Conservation (phyloP, 2,113 vertebrate species). For the Edolisoma coerulescens region DNA sequence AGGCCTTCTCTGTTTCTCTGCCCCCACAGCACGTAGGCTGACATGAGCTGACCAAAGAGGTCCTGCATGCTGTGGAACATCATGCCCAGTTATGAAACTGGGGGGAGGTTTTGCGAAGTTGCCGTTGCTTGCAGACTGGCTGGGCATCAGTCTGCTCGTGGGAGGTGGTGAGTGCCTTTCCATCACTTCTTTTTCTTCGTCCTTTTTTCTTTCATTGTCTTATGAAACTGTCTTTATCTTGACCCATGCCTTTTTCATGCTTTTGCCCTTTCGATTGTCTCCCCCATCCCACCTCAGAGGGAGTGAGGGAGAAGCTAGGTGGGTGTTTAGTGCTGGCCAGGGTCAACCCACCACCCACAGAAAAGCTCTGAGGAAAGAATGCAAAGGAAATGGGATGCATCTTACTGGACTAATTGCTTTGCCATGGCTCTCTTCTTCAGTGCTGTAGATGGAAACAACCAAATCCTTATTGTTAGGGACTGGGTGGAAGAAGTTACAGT, state of each 20-base stretch:
- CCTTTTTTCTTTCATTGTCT: background rate
- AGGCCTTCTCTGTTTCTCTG: slow-evolving; percentile 31
- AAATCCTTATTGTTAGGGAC: background rate
- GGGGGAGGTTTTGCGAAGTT: background rate
- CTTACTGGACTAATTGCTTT: background rate
- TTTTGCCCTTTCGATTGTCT: background rate
- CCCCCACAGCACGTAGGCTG: background rate
- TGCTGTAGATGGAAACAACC: background rate
- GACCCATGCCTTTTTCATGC: background rate
- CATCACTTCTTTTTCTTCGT: background rate
- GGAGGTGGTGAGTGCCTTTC: background rate
- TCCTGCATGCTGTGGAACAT: background rate
- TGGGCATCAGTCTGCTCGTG: background rate
- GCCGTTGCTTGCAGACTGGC: background rate
- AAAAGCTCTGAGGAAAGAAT: background rate
- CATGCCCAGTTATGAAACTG: background rate
- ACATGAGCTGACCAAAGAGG: background rate
- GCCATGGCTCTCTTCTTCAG: background rate
- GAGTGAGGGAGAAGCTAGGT: background rate
- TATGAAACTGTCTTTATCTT: background rate
- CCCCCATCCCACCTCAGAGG: background rate
- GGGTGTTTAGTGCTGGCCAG: background rate
- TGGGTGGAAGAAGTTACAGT: background rate
- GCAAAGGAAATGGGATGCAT: background rate
- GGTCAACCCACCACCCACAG: background rate